Percentiles rank a stretch among this genome's conserved stretches.
phyloP scores from a whole-genome alignment of 2,888 invertebrate species.

The Drosophila pseudotakahashii region DNA sequence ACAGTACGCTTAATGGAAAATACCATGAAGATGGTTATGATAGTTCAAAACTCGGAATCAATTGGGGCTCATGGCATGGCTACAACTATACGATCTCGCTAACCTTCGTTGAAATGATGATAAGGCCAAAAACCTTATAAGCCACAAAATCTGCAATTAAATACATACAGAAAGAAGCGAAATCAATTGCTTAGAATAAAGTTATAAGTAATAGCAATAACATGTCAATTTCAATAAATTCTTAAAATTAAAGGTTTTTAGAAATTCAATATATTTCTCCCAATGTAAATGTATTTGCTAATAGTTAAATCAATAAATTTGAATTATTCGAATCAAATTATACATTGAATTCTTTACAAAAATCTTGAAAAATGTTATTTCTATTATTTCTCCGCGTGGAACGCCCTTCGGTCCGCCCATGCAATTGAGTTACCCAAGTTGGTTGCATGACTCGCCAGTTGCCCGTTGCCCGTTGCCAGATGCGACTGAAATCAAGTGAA shows the following conservation, averaged over 20 bases:
- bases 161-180: no score
- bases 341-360: background rate
- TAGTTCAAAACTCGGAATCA: background rate
- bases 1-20: background rate
- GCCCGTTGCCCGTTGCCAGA: no score
- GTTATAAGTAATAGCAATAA: no score
- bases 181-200: no score
- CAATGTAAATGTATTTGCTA: no score
- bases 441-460: constrained; percentile 11
- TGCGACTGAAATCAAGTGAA: background rate
- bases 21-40: background rate
- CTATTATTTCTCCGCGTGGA: background rate
- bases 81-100: background rate
- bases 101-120: constrained; percentile 4
- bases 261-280: background rate
- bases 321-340: background rate
- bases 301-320: no score
- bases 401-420: constrained; percentile 18
- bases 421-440: constrained; percentile 64
- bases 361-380: no score
- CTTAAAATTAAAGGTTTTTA: no score
- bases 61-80: background rate
- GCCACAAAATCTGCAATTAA: no score
- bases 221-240: no score
- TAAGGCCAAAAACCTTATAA: background rate